phyloP scores from a whole-genome alignment of 2,113 vertebrate species.

The Notechis scutatus region DNA sequence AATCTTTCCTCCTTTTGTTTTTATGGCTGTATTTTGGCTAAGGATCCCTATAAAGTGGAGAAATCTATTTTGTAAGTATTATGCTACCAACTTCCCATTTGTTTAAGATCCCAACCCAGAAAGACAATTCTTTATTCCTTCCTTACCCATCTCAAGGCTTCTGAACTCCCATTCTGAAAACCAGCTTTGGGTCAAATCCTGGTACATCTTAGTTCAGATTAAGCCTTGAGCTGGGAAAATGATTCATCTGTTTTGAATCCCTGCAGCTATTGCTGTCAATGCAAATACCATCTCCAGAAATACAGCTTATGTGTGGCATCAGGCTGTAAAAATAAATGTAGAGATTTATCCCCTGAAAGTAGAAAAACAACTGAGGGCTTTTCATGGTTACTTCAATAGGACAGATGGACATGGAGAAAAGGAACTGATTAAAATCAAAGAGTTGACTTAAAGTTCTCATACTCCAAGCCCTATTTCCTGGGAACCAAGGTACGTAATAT shows the following conservation, averaged over 20 bases:
- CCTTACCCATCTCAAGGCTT: not conserved
- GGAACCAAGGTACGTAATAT: not conserved
- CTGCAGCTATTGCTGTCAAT: not conserved
- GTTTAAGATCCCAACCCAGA: not conserved
- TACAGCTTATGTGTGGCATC: not conserved
- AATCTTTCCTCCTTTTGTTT: not conserved
- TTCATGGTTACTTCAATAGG: conserved; percentile 10
- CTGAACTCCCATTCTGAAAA: not conserved
- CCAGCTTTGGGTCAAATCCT: not conserved
- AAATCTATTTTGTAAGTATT: not conserved
- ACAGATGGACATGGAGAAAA: conserved; percentile 12
- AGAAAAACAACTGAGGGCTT: conserved; percentile 10
- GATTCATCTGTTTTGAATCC: not conserved
- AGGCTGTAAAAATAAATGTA: not conserved
- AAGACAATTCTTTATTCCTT: not conserved
- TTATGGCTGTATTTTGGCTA: not conserved
- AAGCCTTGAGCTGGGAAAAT: not conserved
- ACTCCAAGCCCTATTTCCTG: not conserved
- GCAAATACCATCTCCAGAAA: conserved; percentile 8
- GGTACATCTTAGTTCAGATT: not conserved
- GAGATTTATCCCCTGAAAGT: conserved; percentile 25
- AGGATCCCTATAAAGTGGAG: not conserved
- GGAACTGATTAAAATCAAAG: conserved; percentile 43
- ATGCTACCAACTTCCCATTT: not conserved
- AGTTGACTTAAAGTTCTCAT: conserved; percentile 14